Conservation (phyloP, 2,113 vertebrate genomes). For the Acrocephalus kingi region DNA sequence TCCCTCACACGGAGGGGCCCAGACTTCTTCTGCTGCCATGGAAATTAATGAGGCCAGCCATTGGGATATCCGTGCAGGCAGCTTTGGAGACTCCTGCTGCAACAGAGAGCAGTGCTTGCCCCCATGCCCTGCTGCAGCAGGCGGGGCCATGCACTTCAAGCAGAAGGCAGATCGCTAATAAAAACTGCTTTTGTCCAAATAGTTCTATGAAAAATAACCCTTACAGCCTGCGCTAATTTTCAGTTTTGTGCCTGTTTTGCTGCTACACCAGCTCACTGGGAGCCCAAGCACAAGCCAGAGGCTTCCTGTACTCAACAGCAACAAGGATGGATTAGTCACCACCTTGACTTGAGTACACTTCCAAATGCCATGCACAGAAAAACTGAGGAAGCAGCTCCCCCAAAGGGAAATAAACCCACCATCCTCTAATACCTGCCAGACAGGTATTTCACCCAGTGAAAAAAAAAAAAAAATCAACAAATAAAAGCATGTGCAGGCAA, state of each 20-base stretch:
- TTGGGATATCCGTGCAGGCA: background rate
- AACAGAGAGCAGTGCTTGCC: rapidly evolving
- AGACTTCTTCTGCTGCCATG: rapidly evolving
- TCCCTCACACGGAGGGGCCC: rapidly evolving
- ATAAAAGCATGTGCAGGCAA: background rate
- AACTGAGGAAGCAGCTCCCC: background rate
- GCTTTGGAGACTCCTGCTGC: background rate
- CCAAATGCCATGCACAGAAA: background rate
- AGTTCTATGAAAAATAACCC: background rate
- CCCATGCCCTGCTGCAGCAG: background rate
- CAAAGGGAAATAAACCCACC: background rate
- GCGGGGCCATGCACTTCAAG: rapidly evolving
- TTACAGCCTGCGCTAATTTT: rapidly evolving
- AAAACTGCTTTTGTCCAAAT: background rate
- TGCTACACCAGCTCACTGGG: background rate
- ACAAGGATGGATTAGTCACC: background rate
- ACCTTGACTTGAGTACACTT: background rate
- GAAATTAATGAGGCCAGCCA: background rate
- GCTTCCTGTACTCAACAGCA: background rate
- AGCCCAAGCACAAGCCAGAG: background rate
- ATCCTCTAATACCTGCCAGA: background rate
- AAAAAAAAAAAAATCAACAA: background rate
- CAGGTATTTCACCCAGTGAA: background rate
- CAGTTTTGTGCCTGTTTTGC: background rate
- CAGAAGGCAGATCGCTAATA: background rate